Evolutionary conservation across 2,888 invertebrate genomes (phyloP).

Genomic region (Tetragonisca angustula): DNA sequence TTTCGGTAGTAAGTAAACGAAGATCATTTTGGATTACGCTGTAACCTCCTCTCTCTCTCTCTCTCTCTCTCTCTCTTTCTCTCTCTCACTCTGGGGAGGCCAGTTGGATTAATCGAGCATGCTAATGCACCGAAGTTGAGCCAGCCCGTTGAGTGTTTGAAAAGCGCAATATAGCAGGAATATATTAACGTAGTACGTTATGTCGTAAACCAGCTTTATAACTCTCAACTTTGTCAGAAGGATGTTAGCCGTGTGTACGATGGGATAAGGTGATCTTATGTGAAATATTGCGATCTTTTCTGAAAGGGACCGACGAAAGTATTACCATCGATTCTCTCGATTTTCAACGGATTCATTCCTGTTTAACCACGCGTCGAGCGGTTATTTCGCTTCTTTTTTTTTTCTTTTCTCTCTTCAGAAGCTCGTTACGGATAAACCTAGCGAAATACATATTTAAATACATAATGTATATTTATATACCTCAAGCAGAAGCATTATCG

Average conservation of each 20-base stretch:
- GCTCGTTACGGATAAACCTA: no score
- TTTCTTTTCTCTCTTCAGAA: no score
- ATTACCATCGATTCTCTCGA: background rate
- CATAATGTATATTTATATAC: no score
- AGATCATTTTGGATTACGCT: slow-evolving; percentile 14
- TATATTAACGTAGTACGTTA: background rate
- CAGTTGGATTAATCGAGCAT: slow-evolving; percentile 17
- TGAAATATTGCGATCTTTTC: background rate
- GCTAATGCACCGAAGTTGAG: slow-evolving; percentile 19
- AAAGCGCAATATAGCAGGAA: slow-evolving; percentile 22
- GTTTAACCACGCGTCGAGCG: no score
- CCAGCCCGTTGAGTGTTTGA: background rate
- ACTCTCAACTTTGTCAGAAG: background rate
- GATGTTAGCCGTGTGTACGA: background rate
- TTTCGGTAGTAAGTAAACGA: slow-evolving; percentile 13
- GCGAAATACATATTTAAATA: no score
- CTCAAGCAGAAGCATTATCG: no score
- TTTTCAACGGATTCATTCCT: background rate
- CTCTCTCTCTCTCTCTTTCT: background rate
- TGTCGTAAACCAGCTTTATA: slow-evolving; percentile 21
- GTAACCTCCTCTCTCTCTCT: background rate
- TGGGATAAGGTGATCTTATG: background rate
- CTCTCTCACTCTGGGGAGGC: background rate
- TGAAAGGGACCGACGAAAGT: background rate
- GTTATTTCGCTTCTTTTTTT: no score